These are phyloP conservation scores for Oryzias sinensis DNA, from an alignment of 2,797 vertebrate genomes.

Conservation along the genomic window DNA sequence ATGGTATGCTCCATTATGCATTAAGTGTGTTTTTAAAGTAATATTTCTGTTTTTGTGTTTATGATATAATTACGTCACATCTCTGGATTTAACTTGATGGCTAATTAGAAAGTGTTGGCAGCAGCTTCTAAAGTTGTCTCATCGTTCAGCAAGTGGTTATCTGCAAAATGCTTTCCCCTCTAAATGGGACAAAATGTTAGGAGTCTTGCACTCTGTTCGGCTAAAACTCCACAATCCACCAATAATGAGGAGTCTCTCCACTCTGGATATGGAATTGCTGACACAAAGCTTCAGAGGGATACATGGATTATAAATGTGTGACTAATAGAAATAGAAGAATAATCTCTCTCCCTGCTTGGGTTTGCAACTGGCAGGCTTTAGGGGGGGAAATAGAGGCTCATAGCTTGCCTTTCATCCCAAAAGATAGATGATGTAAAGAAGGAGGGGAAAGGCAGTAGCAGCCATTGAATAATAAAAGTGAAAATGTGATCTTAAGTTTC, in stretches of 20 bases:
- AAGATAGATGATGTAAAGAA: conserved; percentile 39
- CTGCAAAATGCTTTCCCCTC: conserved; percentile 45
- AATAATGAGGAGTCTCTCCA: conserved; percentile 69
- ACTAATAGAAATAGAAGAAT: conserved; percentile 76
- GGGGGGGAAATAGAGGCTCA: conserved; percentile 42
- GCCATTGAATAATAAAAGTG: conserved; percentile 33
- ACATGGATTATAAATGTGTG: conserved; percentile 73
- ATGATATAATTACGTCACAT: background rate
- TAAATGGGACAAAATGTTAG: conserved; percentile 39
- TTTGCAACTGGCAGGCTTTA: conserved; percentile 69
- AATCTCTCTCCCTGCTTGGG: conserved; percentile 69
- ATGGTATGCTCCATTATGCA: background rate
- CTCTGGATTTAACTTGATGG: conserved; percentile 20
- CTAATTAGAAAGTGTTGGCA: conserved; percentile 18
- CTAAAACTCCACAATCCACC: conserved; percentile 66
- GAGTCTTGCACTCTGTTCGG: conserved; percentile 38
- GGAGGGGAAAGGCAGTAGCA: conserved; percentile 30
- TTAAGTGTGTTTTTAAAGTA: no score
- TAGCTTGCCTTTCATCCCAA: conserved; percentile 53
- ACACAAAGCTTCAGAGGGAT: conserved; percentile 74
- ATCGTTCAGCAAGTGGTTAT: conserved; percentile 33
- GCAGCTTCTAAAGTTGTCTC: conserved; percentile 20
- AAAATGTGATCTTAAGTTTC: conserved; percentile 23
- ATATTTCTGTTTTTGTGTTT: no score
- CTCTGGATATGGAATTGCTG: conserved; percentile 67